Percentiles rank a stretch among this genome's conserved stretches.
phyloP scores from a whole-genome alignment of 37 sponge, comb jelly and placozoan species.

The Bolinopsis microptera region DNA sequence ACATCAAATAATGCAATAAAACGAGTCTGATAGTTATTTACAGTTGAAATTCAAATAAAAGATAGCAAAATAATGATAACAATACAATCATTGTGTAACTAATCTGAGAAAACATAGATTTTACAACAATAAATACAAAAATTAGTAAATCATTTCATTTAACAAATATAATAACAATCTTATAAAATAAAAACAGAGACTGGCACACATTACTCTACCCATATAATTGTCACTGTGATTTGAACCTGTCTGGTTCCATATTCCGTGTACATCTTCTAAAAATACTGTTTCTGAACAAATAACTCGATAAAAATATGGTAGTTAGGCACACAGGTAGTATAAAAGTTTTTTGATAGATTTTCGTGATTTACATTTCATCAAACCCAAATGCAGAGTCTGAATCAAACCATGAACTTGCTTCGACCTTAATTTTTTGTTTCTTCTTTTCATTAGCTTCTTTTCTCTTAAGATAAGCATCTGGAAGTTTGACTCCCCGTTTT shows the following conservation, averaged over 20 bases:
- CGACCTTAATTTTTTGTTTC: constrained; percentile 43
- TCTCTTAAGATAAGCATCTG: constrained; percentile 28
- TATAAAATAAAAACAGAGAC: neutral
- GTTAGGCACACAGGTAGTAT: no score
- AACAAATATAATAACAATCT: neutral
- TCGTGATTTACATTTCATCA: no score
- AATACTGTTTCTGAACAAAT: no score
- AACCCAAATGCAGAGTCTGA: constrained; percentile 55
- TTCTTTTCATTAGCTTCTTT: constrained; percentile 23
- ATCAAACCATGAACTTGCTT: constrained; percentile 53
- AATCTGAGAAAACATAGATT: neutral
- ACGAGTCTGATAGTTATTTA: no score
- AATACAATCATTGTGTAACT: neutral
- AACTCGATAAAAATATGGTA: no score
- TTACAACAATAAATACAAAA: neutral
- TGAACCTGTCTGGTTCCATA: no score
- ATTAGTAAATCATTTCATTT: neutral
- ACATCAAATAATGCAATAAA: no score
- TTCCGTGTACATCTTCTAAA: no score
- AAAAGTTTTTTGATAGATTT: no score
- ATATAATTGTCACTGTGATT: no score
- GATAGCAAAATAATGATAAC: neutral
- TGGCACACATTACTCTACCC: no score
- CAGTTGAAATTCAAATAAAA: neutral
- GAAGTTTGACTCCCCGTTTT: constrained; percentile 46